Percentiles rank a stretch among this genome's conserved stretches.
phyloP scores from a whole-genome alignment of 2,113 vertebrate genomes.

The Chauna torquata region DNA sequence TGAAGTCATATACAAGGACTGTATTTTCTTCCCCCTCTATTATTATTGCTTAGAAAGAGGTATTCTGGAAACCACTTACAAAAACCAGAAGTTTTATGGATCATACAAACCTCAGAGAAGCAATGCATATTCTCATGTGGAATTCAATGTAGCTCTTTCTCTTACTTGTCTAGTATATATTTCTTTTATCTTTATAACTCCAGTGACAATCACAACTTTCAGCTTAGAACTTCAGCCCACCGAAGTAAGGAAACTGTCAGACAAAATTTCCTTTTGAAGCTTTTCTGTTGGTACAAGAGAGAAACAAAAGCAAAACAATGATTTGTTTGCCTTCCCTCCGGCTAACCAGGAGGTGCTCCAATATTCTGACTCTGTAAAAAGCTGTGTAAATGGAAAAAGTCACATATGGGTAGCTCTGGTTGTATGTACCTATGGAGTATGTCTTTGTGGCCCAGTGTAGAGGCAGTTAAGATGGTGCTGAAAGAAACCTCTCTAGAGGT shows the following conservation, averaged over 20 bases:
- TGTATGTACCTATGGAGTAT: neutral
- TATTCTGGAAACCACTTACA: neutral
- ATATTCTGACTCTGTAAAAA: neutral
- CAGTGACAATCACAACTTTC: neutral
- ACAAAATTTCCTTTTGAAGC: neutral
- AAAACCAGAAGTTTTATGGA: neutral
- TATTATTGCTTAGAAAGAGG: neutral
- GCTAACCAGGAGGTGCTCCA: neutral
- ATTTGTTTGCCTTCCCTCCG: neutral
- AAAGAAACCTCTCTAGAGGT: neutral
- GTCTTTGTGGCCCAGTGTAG: neutral
- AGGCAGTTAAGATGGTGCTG: neutral
- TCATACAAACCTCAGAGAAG: neutral
- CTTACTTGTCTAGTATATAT: neutral
- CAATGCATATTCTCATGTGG: neutral
- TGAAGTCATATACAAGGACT: neutral
- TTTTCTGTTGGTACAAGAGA: neutral
- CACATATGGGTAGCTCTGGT: neutral
- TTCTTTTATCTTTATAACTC: neutral
- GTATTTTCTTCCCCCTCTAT: neutral
- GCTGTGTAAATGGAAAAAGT: neutral
- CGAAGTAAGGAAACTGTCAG: neutral
- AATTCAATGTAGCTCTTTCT: neutral
- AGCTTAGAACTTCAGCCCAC: neutral
- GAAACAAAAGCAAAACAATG: neutral